These are phyloP conservation scores for Drosophila arizonae DNA, from an alignment of 1,140 invertebrate genomes.

Conservation along the genomic window DNA sequence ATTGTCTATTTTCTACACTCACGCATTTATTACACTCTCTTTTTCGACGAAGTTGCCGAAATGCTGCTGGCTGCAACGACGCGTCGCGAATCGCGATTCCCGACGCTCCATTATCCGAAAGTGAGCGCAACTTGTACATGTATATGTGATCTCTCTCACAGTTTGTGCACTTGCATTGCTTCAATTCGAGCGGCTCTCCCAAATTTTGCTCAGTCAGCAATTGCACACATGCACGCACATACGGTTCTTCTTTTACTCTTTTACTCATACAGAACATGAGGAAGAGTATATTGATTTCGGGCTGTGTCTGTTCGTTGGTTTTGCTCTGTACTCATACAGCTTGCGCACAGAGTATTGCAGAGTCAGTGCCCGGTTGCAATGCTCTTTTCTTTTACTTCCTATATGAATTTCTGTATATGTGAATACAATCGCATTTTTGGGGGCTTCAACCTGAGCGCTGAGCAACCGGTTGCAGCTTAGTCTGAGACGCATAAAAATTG, in stretches of 20 bases:
- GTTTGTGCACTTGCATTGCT: not conserved
- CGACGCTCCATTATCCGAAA: not conserved
- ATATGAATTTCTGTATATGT: not conserved
- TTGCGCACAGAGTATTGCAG: not conserved
- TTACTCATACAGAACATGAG: not conserved
- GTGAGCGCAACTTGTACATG: not conserved
- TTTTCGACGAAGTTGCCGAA: not conserved
- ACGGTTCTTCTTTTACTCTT: not conserved
- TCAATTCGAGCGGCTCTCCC: not conserved
- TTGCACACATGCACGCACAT: not conserved
- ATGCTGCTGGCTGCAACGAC: not conserved
- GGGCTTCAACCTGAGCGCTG: too few relatives aligned
- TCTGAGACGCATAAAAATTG: conserved; percentile 1
- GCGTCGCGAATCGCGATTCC: too few relatives aligned
- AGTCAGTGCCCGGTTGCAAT: not conserved
- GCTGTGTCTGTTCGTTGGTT: not conserved
- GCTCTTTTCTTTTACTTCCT: not conserved
- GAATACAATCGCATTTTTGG: not conserved
- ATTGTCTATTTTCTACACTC: not conserved
- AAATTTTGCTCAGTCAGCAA: not conserved
- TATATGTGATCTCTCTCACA: not conserved
- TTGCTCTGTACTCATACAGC: not conserved
- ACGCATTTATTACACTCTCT: too few relatives aligned
- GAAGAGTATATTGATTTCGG: not conserved
- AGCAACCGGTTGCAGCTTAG: conserved; percentile 7